Evolutionary conservation across 2,797 vertebrate species (phyloP).

Genomic region (Streptopelia turtur): DNA sequence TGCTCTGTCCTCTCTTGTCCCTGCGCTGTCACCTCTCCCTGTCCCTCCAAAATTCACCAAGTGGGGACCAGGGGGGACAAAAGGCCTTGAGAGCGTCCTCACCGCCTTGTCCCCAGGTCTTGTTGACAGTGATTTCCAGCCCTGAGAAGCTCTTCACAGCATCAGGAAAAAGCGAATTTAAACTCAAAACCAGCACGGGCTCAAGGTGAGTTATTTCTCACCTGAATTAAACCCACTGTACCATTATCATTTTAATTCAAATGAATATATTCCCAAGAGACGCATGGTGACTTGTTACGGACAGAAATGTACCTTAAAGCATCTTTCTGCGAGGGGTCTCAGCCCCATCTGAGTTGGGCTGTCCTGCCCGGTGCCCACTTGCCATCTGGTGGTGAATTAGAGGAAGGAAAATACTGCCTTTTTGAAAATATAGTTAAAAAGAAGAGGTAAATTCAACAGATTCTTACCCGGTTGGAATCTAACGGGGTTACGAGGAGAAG

Average conservation of each 20-base stretch:
- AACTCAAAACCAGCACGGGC: fast-evolving
- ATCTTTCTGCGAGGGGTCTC: too few species aligned
- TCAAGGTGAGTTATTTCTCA: neutral
- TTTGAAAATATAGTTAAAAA: neutral
- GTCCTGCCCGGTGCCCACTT: too few species aligned
- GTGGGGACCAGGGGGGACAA: too few species aligned
- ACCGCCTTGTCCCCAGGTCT: fast-evolving
- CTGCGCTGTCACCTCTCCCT: fast-evolving
- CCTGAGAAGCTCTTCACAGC: neutral
- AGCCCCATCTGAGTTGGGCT: too few species aligned
- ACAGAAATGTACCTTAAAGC: too few species aligned
- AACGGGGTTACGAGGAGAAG: neutral
- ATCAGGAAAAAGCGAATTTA: fast-evolving
- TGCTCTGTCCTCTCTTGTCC: neutral
- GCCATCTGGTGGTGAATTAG: too few species aligned
- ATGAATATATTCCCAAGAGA: too few species aligned
- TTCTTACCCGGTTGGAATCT: neutral
- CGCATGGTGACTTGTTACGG: too few species aligned
- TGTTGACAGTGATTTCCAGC: fast-evolving
- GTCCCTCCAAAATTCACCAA: neutral
- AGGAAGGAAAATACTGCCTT: neutral
- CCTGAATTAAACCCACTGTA: too few species aligned
- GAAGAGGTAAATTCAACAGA: neutral
- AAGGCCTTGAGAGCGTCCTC: neutral
- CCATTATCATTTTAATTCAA: too few species aligned